Percentiles rank a stretch among this genome's conserved stretches.
Conservation (phyloP, 1,140 invertebrate species). For the Temnothorax nylanderi region DNA sequence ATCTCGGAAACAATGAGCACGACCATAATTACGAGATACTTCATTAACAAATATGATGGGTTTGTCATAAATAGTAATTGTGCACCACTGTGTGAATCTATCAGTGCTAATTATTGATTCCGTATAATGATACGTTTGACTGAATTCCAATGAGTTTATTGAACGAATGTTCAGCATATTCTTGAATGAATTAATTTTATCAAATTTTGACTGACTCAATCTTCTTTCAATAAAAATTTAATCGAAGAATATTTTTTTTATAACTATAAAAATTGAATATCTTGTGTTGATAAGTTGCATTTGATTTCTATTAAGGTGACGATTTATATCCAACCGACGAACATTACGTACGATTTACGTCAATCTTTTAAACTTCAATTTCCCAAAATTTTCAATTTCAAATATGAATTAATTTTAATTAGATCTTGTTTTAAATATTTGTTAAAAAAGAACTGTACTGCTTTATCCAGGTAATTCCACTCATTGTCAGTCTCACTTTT, state of each 20-base stretch:
- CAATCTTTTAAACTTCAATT: background rate
- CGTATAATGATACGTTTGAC: background rate
- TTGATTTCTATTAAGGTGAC: background rate
- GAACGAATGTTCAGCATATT: background rate
- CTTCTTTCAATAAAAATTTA: background rate
- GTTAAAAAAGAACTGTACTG: background rate
- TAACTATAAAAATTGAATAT: background rate
- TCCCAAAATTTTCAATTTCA: background rate
- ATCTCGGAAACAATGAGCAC: background rate
- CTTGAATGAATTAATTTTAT: background rate
- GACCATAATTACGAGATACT: constrained; percentile 27
- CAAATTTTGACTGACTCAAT: background rate
- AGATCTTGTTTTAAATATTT: background rate
- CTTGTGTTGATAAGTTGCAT: background rate
- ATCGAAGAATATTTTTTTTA: background rate
- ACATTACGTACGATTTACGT: background rate
- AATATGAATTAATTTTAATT: constrained; percentile 2
- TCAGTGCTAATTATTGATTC: constrained; percentile 32
- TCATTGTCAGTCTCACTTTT: background rate
- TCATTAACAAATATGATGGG: constrained; percentile 7
- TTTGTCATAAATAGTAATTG: constrained; percentile 9
- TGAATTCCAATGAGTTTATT: constrained; percentile 25
- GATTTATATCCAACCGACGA: too few relatives aligned
- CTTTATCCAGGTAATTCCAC: background rate
- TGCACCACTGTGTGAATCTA: background rate